phyloP scores from a whole-genome alignment of 2,113 vertebrate genomes.

The Cyprinus carpio region DNA sequence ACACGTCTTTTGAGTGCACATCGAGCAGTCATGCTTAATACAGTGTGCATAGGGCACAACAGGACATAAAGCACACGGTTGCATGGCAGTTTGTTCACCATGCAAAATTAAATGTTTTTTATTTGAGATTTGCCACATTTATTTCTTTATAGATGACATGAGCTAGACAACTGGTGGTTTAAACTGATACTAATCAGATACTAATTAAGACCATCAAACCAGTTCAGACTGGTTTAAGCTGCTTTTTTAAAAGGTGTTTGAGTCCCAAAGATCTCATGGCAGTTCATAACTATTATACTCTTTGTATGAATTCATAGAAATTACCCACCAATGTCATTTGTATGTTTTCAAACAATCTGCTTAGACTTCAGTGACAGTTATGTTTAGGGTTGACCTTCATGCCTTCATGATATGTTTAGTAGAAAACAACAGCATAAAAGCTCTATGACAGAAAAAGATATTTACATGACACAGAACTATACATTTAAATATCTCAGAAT shows the following conservation, averaged over 20 bases:
- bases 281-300: no score
- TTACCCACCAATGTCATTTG: slow-evolving; percentile 44
- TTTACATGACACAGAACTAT: neutral
- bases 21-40: slow-evolving; percentile 31
- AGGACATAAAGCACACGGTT: neutral
- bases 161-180: no score
- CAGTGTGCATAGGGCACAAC: neutral
- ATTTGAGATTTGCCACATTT: neutral
- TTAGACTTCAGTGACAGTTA: no score
- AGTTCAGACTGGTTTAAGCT: no score
- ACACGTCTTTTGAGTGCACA: slow-evolving; percentile 26
- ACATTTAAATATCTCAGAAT: neutral
- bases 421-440: neutral
- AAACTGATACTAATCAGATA: no score
- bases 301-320: slow-evolving; percentile 29
- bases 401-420: no score
- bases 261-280: no score
- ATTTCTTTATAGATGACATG: neutral
- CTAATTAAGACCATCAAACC: no score
- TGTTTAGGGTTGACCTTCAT: no score
- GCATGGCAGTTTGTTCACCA: neutral
- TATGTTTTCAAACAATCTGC: no score
- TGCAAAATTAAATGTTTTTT: neutral
- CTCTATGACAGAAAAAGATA: neutral
- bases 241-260: no score